Evolutionary conservation across 1,140 invertebrate species (phyloP), one percentile per base, ranked within the genome.

Genomic region (Brachionus asplanchnoidis): DNA sequence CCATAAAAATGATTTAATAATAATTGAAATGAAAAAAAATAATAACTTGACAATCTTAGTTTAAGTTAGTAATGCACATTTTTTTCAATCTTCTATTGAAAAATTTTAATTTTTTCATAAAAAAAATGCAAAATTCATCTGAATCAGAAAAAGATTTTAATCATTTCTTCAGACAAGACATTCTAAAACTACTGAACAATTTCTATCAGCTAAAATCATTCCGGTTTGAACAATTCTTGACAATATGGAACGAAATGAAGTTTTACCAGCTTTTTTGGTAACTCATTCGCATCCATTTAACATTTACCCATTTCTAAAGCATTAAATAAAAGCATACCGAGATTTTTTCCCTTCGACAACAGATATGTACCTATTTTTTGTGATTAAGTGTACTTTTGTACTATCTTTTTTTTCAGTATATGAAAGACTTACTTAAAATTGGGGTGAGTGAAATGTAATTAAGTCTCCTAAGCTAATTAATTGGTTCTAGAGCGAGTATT

Each of bases 231-330:
- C 28, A 42, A 12, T 82, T 82, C 11, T 32, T 42, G n/a, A 44
- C 53, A 60, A 14, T 82, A 68, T 82, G 79, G 79, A 82, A 82
- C 40, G 26, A 65, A 65, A 82, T 65, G 50, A 82, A 82, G 28
- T 82, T 82, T 26, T 82, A 82, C 65, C 79, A 82, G 40, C 20
- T 82, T 23, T 68, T 82, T 14, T 42, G 53, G 79, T 82, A 65
- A 82, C 32, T 6, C 6, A 36, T 36, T 36, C 6, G 4, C 5
- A 36, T 7, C 32, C 32, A 7, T 36, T 36, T 36, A 36, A 36
- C 32, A 36, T 36, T 36, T 36, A 36, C 32, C 4, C 32, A 36
- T 36, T 1, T 7, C 5, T 36, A 36, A 36, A 36, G 32, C 32
- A 36, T 36, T 36, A 36, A 36, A 36, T 36, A 36, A 28, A 82